Evolutionary conservation across 2,113 vertebrate species (phyloP), one percentile per base, ranked within the genome.

Genomic region (Eptesicus fuscus): DNA sequence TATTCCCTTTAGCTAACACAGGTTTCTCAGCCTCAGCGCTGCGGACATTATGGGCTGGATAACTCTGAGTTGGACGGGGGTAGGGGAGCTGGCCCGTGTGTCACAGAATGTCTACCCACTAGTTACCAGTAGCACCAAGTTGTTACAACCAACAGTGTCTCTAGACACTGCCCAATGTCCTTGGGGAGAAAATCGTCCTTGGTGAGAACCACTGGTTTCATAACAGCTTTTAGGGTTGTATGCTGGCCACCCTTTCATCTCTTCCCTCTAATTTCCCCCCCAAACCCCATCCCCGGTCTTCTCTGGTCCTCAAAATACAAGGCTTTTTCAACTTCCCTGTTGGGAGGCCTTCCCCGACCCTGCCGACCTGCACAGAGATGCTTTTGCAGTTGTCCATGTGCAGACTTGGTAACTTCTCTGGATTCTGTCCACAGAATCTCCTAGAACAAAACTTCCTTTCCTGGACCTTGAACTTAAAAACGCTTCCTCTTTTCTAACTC

Each of bases 371-470:
- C 56, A 5, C 61, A 84, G 69, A 84, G 71, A 79, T 5, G 9
- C 10, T 14, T 76, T 42, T 84, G 63, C 35, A 65, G 40, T 17
- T 23, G 22, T 40, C 67, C 37, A 18, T 2, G 23, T 23, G 56
- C 8, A 22, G 37, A 63, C 22, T 47, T 40, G 9, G 40, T 14
- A 56, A 86, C 77, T 18, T 88, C 89, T 84, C 42, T 42, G 42
- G 35, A 49, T 88, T 94, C 59, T 76, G 9, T 76, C 65, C 59
- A n/a, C 44, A 83, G n/a, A 53, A 8, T 80, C 74, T 92, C 25
- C 84, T 42, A 32, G 11, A 63, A 51, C 76, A 83, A 51, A 82
- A 16, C 59, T 44, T 61, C 9, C 23, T 59, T 40, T 73, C 63
- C 61, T 69, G 44, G 56, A 59, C 22, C 22, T 7, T 42, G 74